Evolutionary conservation across 1,140 invertebrate species (phyloP).

Genomic region (Bilobella aurantiaca): DNA sequence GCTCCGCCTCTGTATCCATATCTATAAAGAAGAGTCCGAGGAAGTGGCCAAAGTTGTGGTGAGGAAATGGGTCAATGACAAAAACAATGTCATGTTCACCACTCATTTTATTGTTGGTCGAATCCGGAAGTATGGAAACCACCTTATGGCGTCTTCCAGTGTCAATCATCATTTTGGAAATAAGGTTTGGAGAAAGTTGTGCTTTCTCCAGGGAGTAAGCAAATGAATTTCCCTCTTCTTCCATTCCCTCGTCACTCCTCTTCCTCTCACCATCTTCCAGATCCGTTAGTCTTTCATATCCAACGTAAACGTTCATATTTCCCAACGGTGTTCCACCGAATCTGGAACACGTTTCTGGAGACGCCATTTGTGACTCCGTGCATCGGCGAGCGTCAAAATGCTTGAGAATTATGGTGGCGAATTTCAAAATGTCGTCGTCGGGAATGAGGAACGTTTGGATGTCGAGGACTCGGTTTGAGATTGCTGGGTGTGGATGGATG

Average conservation of each 20-base stretch:
- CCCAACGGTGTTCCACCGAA: constrained; percentile 11
- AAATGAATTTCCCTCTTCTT: not conserved
- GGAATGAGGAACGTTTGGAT: not conserved
- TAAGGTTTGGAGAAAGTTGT: not conserved
- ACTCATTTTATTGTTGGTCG: constrained; percentile 36
- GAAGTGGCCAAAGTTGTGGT: constrained; percentile 45
- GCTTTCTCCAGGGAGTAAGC: constrained; percentile 7
- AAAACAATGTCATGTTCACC: constrained; percentile 42
- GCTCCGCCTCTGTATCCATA: constrained; percentile 24
- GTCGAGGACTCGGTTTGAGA: not conserved
- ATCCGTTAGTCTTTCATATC: constrained; percentile 3
- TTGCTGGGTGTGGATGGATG: not conserved
- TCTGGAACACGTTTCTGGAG: constrained; percentile 28
- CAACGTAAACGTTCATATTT: constrained; percentile 24
- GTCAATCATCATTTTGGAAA: not conserved
- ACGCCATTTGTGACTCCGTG: constrained; percentile 17
- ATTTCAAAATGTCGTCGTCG: constrained; percentile 12
- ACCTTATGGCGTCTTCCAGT: constrained; percentile 21
- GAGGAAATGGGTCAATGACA: constrained; percentile 45
- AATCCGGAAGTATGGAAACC: constrained; percentile 42
- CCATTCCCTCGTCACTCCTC: not conserved
- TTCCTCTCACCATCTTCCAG: not conserved
- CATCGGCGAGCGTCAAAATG: constrained; percentile 32
- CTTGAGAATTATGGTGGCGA: constrained; percentile 21
- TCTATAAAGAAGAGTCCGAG: constrained; percentile 45